Conservation (phyloP, 2,113 vertebrate species). For the Ophthalmolycus amberensis region DNA sequence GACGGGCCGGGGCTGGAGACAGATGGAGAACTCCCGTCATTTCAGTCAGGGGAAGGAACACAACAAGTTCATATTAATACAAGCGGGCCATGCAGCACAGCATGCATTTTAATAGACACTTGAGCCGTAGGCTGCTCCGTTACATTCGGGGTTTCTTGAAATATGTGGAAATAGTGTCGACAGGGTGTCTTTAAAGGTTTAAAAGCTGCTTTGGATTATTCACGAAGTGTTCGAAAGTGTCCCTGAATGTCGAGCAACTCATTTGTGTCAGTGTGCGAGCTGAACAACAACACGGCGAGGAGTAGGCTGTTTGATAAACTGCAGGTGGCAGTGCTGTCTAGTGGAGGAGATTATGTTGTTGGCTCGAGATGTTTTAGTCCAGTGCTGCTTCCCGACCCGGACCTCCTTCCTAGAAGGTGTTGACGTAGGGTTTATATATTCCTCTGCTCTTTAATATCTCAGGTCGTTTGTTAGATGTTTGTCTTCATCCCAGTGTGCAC, state of each 20-base stretch:
- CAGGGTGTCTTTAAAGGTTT: slow-evolving; percentile 51
- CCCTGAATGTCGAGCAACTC: slow-evolving; percentile 30
- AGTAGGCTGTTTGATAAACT: slow-evolving; percentile 45
- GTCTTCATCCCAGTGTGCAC: neutral
- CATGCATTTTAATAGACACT: slow-evolving; percentile 52
- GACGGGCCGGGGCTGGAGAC: slow-evolving; percentile 72
- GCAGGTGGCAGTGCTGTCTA: slow-evolving; percentile 64
- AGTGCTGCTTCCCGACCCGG: neutral
- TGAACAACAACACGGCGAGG: slow-evolving; percentile 25
- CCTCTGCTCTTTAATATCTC: neutral
- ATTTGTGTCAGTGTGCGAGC: slow-evolving; percentile 31
- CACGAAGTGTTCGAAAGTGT: slow-evolving; percentile 35
- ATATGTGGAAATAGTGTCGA: slow-evolving; percentile 33
- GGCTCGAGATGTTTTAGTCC: neutral
- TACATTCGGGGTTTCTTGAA: slow-evolving; percentile 32
- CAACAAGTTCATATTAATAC: slow-evolving; percentile 66
- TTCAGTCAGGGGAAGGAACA: slow-evolving; percentile 51
- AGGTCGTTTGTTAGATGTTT: neutral
- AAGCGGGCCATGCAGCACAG: slow-evolving; percentile 41
- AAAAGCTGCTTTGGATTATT: slow-evolving; percentile 50
- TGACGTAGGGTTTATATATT: no score
- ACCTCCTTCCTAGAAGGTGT: slow-evolving; percentile 2
- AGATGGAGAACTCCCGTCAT: slow-evolving; percentile 81
- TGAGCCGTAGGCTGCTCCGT: slow-evolving; percentile 40
- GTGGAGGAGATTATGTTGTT: neutral